Evolutionary conservation across 2,797 vertebrate species (phyloP).

Genomic region (Sitta carolinensis): DNA sequence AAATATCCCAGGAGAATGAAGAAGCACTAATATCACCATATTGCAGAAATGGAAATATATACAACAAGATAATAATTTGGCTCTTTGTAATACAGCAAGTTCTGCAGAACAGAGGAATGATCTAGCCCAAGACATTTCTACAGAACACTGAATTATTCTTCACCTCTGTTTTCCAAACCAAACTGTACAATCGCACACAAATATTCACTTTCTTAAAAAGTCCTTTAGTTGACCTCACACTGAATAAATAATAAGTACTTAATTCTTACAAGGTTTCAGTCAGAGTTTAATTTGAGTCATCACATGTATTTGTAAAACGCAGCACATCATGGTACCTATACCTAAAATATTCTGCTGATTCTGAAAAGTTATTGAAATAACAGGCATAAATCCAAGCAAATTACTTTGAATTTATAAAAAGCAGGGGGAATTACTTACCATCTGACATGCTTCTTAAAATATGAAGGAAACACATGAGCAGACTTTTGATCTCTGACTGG

Average conservation of each 20-base stretch:
- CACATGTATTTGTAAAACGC: neutral
- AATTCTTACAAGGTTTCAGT: neutral
- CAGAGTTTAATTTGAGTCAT: neutral
- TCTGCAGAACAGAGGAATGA: neutral
- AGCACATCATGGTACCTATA: neutral
- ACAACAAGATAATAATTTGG: neutral
- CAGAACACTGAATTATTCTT: neutral
- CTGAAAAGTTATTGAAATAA: neutral
- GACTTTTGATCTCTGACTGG: constrained; percentile 92
- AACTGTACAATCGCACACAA: neutral
- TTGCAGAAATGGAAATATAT: neutral
- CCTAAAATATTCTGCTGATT: neutral
- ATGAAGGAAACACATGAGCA: constrained; percentile 96
- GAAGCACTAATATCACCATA: neutral
- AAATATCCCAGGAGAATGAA: neutral
- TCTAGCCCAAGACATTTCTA: neutral
- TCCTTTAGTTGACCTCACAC: neutral
- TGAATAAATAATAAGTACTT: neutral
- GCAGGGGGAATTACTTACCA: constrained; percentile 75
- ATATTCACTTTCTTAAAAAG: neutral
- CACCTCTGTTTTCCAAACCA: neutral
- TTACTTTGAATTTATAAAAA: neutral
- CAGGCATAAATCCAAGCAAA: neutral
- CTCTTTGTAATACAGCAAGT: neutral
- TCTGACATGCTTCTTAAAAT: constrained; percentile 98